These are phyloP conservation scores for Drosophila anomelani DNA, from an alignment of 2,888 invertebrate genomes.

Conservation along the genomic window DNA sequence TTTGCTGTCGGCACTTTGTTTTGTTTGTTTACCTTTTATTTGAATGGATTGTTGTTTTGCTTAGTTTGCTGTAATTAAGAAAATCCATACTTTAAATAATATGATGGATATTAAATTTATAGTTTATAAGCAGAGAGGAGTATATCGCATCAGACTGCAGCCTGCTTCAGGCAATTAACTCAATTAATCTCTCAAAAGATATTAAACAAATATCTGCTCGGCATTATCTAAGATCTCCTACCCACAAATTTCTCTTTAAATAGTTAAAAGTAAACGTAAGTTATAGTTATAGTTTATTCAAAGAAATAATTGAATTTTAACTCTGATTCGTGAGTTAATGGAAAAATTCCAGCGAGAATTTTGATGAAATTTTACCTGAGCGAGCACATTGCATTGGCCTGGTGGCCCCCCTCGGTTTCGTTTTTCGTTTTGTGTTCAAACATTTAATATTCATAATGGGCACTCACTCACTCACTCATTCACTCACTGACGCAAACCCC, in stretches of 20 bases:
- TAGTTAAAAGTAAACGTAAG: background rate
- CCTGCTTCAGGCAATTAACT: background rate
- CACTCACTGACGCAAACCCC: slow-evolving; percentile 31
- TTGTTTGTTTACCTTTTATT: slow-evolving; percentile 29
- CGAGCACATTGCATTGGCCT: slow-evolving; percentile 24
- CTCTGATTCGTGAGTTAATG: background rate
- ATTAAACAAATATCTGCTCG: background rate
- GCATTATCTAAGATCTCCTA: background rate
- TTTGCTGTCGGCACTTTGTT: slow-evolving; percentile 22
- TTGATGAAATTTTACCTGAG: slow-evolving; percentile 2
- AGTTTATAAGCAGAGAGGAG: too few relatives aligned
- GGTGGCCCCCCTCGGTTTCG: slow-evolving; percentile 1
- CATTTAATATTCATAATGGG: slow-evolving; percentile 71
- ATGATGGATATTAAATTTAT: background rate
- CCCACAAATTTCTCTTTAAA: background rate
- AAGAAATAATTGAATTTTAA: background rate
- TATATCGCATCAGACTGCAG: background rate
- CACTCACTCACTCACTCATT: slow-evolving; percentile 37
- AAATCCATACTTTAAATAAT: slow-evolving; percentile 27
- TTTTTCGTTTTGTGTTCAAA: slow-evolving; percentile 45
- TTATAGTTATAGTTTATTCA: too few relatives aligned
- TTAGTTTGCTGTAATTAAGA: slow-evolving; percentile 29
- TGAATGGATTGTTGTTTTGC: slow-evolving; percentile 11
- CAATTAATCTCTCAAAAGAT: background rate
- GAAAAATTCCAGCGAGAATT: background rate